These are phyloP conservation scores for Stomorhina lunata DNA, from an alignment of 2,888 invertebrate genomes.

Conservation along the genomic window DNA sequence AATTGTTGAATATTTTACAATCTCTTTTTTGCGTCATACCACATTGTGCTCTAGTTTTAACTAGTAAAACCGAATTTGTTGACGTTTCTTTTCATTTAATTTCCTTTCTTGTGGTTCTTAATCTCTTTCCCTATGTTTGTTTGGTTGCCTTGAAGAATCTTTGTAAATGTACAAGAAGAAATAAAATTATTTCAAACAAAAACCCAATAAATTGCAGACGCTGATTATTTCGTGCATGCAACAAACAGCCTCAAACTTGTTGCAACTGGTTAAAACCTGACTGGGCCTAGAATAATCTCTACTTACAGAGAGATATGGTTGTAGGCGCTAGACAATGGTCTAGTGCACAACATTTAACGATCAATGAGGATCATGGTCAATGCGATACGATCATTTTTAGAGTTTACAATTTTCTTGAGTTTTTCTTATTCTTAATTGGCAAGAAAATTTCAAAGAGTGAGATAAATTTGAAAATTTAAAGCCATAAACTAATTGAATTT, in stretches of 20 bases:
- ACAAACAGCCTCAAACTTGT: constrained; percentile 2
- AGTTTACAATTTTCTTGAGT: not conserved
- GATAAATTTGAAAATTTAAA: not conserved
- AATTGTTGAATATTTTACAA: too few species aligned
- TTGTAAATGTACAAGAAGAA: too few species aligned
- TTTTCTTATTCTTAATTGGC: not conserved
- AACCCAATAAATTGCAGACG: not conserved
- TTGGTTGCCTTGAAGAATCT: too few species aligned
- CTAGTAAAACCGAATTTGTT: too few species aligned
- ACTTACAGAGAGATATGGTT: not conserved
- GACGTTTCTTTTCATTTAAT: too few species aligned
- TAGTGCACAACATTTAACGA: not conserved
- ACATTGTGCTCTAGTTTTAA: too few species aligned
- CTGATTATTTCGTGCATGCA: constrained; percentile 12
- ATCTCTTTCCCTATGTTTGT: too few species aligned
- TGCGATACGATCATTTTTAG: not conserved
- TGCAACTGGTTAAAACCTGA: constrained; percentile 43
- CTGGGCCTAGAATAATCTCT: constrained; percentile 34
- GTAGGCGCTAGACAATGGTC: constrained; percentile 17
- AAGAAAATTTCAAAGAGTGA: not conserved
- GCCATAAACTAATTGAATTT: not conserved
- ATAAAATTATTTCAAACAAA: too few species aligned
- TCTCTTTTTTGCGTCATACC: too few species aligned
- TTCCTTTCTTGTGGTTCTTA: too few species aligned
- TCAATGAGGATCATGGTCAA: constrained; percentile 25